These are phyloP conservation scores for Drosophila biarmipes DNA, from an alignment of 1,140 invertebrate species.

Conservation along the genomic window DNA sequence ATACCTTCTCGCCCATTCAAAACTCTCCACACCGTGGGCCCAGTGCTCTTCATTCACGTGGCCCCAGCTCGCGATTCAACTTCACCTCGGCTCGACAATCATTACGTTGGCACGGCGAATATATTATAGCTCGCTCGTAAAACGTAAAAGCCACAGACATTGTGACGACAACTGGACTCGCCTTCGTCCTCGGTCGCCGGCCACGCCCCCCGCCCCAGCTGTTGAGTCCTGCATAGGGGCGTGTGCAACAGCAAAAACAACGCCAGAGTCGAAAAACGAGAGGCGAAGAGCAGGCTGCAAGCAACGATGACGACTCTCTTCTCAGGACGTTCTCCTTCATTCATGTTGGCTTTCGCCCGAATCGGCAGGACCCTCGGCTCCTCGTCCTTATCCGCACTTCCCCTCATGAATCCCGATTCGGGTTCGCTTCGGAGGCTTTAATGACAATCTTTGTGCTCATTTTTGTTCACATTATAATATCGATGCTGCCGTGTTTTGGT, in stretches of 20 bases:
- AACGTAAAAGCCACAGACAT: slow-evolving; percentile 74
- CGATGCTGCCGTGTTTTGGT: slow-evolving; percentile 31
- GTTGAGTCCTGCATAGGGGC: slow-evolving; percentile 51
- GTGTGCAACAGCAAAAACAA: slow-evolving; percentile 34
- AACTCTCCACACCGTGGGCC: slow-evolving; percentile 31
- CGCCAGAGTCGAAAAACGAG: slow-evolving; percentile 37
- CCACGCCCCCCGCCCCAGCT: slow-evolving; percentile 8
- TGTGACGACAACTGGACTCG: slow-evolving; percentile 64
- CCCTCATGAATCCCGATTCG: not conserved
- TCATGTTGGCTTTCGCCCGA: slow-evolving; percentile 56
- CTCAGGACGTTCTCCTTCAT: slow-evolving; percentile 75
- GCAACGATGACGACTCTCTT: slow-evolving; percentile 54
- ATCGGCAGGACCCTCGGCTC: not conserved
- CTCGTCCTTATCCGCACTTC: not conserved
- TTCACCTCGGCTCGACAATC: slow-evolving; percentile 40
- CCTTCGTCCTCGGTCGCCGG: slow-evolving; percentile 8
- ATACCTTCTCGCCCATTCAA: slow-evolving; percentile 27
- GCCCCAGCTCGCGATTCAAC: slow-evolving; percentile 16
- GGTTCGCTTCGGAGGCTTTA: slow-evolving; percentile 20
- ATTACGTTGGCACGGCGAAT: slow-evolving; percentile 23
- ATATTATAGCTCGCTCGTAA: slow-evolving; percentile 62
- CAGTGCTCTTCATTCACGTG: slow-evolving; percentile 41
- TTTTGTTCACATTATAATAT: slow-evolving; percentile 35
- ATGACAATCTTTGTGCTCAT: slow-evolving; percentile 55
- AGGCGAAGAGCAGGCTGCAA: slow-evolving; percentile 35